Evolutionary conservation across 1,140 invertebrate genomes (phyloP).

Genomic region (Dryas iulia): DNA sequence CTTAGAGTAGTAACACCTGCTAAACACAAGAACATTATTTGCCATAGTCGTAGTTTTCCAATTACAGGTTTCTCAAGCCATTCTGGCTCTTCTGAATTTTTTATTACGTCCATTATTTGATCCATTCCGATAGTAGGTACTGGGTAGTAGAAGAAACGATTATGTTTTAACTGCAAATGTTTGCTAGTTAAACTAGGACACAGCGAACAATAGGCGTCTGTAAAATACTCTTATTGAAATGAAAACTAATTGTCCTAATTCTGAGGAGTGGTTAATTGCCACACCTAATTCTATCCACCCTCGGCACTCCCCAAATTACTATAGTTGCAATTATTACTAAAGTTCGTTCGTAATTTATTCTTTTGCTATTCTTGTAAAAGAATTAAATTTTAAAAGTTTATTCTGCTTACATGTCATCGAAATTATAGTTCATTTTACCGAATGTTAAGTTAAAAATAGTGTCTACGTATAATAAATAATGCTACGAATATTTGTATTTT

Average conservation of each 20-base stretch:
- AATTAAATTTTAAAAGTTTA: too few relatives aligned
- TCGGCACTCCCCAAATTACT: slow-evolving; percentile 55
- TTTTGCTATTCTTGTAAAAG: neutral
- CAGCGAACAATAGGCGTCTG: slow-evolving; percentile 35
- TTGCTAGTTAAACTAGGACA: slow-evolving; percentile 35
- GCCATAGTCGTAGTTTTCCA: slow-evolving; percentile 83
- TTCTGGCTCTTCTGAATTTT: slow-evolving; percentile 76
- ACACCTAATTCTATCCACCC: slow-evolving; percentile 65
- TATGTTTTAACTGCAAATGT: neutral
- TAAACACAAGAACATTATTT: slow-evolving; percentile 83
- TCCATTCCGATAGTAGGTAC: slow-evolving; percentile 44
- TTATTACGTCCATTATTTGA: slow-evolving; percentile 65
- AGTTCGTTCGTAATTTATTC: neutral
- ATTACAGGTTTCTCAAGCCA: slow-evolving; percentile 82
- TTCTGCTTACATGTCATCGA: too few relatives aligned
- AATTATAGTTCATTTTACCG: neutral
- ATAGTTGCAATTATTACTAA: neutral
- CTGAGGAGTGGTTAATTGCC: slow-evolving; percentile 68
- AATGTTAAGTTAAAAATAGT: neutral
- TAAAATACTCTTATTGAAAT: slow-evolving; percentile 46
- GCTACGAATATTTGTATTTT: slow-evolving; percentile 12
- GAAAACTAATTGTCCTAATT: slow-evolving; percentile 69
- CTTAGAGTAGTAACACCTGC: slow-evolving; percentile 79
- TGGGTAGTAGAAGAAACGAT: neutral
- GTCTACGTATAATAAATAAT: neutral